Conservation (phyloP, 2,888 invertebrate species). For the Seladonia tumulorum region DNA sequence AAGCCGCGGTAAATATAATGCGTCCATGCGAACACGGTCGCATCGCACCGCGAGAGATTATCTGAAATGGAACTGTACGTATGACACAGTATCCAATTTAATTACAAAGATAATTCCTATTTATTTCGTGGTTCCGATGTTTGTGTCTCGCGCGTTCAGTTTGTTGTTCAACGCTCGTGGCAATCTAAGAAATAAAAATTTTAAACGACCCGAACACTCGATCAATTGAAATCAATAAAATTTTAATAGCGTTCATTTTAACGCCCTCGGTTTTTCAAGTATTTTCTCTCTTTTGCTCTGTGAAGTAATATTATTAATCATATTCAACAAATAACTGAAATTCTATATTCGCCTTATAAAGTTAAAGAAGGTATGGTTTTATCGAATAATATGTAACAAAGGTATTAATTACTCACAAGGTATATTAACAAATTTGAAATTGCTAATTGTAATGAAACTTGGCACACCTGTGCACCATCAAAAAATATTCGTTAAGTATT, state of each 20-base stretch:
- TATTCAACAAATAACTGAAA: background rate
- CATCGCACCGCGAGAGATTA: constrained; percentile 29
- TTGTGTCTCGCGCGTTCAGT: background rate
- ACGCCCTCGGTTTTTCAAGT: background rate
- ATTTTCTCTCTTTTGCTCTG: background rate
- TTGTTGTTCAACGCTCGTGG: background rate
- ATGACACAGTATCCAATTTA: constrained; percentile 10
- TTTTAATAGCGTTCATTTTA: background rate
- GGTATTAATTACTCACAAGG: background rate
- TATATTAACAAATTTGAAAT: background rate
- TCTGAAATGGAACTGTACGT: constrained; percentile 28
- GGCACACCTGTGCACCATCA: background rate
- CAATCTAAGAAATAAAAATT: background rate
- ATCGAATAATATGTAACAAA: too few species aligned
- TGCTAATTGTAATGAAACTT: too few species aligned
- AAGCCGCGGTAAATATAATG: background rate
- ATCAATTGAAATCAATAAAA: background rate
- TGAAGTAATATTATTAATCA: background rate
- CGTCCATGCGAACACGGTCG: background rate
- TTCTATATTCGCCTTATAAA: background rate
- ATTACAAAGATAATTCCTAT: constrained; percentile 16
- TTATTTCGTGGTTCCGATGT: background rate
- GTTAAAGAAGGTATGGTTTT: background rate
- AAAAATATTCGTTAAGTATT: background rate
- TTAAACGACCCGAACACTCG: background rate